Evolutionary conservation across 2,888 invertebrate species (phyloP).

Genomic region (Zaprionus bogoriensis): DNA sequence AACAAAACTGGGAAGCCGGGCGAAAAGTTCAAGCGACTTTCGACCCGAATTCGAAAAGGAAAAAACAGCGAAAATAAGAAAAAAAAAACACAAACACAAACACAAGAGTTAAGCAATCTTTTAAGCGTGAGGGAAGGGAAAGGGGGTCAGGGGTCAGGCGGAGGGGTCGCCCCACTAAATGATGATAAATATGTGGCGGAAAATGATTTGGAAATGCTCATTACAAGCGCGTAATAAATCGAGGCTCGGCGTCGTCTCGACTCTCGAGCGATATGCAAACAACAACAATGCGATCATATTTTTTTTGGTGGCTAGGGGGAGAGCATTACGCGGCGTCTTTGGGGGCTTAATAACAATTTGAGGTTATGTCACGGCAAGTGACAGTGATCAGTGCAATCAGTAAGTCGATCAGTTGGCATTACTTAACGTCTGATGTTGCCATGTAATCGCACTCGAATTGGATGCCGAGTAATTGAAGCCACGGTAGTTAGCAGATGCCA

Average conservation of each 20-base stretch:
- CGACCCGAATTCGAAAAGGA: constrained; percentile 8
- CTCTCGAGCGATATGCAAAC: not conserved
- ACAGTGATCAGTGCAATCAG: not conserved
- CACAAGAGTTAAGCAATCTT: constrained; percentile 12
- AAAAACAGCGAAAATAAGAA: not conserved
- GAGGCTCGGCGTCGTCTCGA: not conserved
- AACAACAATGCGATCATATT: constrained; percentile 1
- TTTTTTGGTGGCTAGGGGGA: too few species aligned
- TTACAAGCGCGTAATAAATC: constrained; percentile 8
- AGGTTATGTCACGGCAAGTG: not conserved
- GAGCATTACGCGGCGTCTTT: not conserved
- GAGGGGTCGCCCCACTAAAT: constrained; percentile 29
- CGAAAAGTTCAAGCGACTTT: constrained; percentile 52
- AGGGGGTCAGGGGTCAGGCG: constrained; percentile 1
- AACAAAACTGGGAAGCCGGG: constrained; percentile 26
- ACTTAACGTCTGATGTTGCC: not conserved
- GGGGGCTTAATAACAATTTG: not conserved
- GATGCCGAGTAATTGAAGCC: too few species aligned
- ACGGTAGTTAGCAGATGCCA: too few species aligned
- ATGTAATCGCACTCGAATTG: not conserved
- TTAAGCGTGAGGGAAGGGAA: not conserved
- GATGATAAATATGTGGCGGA: constrained; percentile 42
- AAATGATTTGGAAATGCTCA: constrained; percentile 35
- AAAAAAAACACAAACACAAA: not conserved
- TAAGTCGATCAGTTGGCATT: not conserved